Conservation (phyloP, 2,797 vertebrate species). For the Scyliorhinus canicula region DNA sequence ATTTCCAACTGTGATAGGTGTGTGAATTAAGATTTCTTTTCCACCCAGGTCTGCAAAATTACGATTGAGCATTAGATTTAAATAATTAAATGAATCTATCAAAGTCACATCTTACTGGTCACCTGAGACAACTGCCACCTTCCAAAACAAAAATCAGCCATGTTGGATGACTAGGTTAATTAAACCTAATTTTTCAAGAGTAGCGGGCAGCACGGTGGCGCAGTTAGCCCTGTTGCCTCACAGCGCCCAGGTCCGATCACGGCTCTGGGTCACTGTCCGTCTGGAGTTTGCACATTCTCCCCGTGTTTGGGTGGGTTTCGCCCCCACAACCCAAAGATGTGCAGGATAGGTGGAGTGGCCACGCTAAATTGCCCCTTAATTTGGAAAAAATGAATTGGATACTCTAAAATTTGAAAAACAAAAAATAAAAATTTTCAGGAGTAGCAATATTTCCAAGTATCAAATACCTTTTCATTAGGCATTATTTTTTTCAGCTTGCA, state of each 20-base stretch:
- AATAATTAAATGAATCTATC: neutral
- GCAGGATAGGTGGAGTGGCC: too few relatives aligned
- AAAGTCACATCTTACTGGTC: neutral
- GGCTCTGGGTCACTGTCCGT: too few relatives aligned
- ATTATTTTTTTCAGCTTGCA: constrained; percentile 60
- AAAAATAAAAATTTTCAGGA: too few relatives aligned
- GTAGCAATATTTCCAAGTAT: constrained; percentile 2
- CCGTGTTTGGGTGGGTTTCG: too few relatives aligned
- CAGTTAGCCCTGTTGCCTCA: too few relatives aligned
- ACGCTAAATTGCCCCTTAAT: too few relatives aligned
- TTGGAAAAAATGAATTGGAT: too few relatives aligned
- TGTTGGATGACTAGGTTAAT: neutral
- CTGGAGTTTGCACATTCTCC: too few relatives aligned
- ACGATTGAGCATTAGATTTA: neutral
- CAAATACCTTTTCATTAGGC: constrained; percentile 58
- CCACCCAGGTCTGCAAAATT: neutral
- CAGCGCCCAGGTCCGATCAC: too few relatives aligned
- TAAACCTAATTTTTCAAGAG: neutral
- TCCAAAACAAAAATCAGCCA: neutral
- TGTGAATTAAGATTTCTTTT: neutral
- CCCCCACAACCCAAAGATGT: too few relatives aligned
- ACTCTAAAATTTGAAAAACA: too few relatives aligned
- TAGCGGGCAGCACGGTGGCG: too few relatives aligned
- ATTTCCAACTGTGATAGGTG: neutral
- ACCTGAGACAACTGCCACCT: neutral